Conservation (phyloP, 2,797 vertebrate species). For the Aeoliscus strigatus region DNA sequence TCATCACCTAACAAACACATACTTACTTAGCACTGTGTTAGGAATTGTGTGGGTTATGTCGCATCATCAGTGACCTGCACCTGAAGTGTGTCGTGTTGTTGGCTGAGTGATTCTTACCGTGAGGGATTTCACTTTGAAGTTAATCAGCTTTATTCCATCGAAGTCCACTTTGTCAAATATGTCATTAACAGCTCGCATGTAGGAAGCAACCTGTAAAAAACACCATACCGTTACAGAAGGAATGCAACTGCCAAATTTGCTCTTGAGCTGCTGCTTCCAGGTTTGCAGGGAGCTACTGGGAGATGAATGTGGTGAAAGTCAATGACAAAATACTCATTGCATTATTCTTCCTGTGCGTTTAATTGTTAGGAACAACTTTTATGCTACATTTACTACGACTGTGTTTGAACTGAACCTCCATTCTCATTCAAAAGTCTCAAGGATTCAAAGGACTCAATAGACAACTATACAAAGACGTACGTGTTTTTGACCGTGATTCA, state of each 20-base stretch:
- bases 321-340: too few relatives aligned
- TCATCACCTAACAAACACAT: slow-evolving; percentile 60
- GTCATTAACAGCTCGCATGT: slow-evolving; percentile 75
- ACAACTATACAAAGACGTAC: slow-evolving; percentile 1
- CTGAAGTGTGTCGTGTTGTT: background rate
- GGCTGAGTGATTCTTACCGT: slow-evolving; percentile 60
- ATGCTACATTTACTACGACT: too few relatives aligned
- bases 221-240: background rate
- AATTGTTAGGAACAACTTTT: too few relatives aligned
- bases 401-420: too few relatives aligned
- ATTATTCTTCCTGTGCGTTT: too few relatives aligned
- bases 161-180: slow-evolving; percentile 77
- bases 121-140: slow-evolving; percentile 81
- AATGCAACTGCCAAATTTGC: background rate
- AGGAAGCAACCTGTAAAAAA: slow-evolving; percentile 68
- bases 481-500: slow-evolving; percentile 1
- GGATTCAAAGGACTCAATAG: slow-evolving; percentile 3
- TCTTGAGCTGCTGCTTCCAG: background rate
- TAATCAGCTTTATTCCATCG: slow-evolving; percentile 72
- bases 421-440: background rate
- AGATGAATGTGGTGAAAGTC: too few relatives aligned
- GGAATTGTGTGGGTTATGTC: background rate
- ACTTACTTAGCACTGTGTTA: background rate
- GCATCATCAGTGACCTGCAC: too few relatives aligned
- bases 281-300: too few relatives aligned